phyloP scores from a whole-genome alignment of 35 echinoderm and acorn worm species.

The Ophioderma brevispina region DNA sequence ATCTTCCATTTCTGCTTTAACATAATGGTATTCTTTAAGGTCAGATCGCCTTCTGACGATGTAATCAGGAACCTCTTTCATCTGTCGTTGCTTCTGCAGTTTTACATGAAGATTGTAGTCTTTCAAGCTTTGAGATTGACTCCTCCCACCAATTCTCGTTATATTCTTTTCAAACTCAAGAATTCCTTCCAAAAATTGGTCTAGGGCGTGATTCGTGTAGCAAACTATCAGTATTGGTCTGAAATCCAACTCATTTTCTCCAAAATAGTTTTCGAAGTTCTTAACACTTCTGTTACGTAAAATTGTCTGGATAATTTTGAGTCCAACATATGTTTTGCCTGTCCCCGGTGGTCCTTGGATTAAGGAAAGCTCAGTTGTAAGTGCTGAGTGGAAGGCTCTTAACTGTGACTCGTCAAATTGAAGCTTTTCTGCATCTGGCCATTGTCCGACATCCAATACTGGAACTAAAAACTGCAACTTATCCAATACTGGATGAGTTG shows the following conservation, averaged over 20 bases:
- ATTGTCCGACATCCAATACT: constrained; percentile 31
- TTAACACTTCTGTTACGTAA: constrained; percentile 38
- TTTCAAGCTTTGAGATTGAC: constrained; percentile 21
- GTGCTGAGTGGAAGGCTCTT: constrained; percentile 48
- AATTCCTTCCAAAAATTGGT: constrained; percentile 89
- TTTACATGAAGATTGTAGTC: not conserved
- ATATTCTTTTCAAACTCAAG: constrained; percentile 52
- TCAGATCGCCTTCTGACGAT: not conserved
- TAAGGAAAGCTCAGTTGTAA: constrained; percentile 64
- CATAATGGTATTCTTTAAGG: not conserved
- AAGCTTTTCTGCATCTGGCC: constrained; percentile 47
- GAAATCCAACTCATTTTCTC: not conserved
- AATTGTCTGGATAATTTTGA: constrained; percentile 69
- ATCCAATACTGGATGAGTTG: not conserved
- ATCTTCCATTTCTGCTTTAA: not conserved
- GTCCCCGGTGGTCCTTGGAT: constrained; percentile 91
- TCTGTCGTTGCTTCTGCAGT: not conserved
- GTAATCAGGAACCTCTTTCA: not conserved
- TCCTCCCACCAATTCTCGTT: constrained; percentile 62
- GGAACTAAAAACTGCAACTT: not conserved
- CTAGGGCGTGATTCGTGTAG: constrained; percentile 77
- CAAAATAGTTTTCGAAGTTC: not conserved
- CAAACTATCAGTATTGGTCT: constrained; percentile 74
- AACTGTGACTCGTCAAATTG: constrained; percentile 64
- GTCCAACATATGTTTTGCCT: constrained; percentile 69